Evolutionary conservation across 2,797 vertebrate species (phyloP).

Genomic region (Poeciliopsis gracilis): DNA sequence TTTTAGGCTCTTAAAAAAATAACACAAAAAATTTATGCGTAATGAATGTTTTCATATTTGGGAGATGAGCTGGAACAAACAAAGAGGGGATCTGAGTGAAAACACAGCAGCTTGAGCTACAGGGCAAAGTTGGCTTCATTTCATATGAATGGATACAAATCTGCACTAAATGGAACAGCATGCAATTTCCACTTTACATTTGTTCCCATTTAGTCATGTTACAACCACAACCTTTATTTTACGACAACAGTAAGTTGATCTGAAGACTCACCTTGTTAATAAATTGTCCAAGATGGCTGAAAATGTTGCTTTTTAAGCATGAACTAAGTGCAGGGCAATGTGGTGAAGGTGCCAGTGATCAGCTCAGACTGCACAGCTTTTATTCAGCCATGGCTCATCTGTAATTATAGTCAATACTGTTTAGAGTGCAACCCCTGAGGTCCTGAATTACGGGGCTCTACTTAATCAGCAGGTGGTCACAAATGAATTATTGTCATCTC

Average conservation of each 20-base stretch:
- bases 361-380: slow-evolving; percentile 28
- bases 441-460: not conserved
- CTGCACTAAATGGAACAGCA: not conserved
- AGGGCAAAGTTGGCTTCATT: not conserved
- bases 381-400: slow-evolving; percentile 43
- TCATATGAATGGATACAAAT: slow-evolving; percentile 11
- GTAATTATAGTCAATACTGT: slow-evolving; percentile 50
- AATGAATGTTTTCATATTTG: slow-evolving; percentile 51
- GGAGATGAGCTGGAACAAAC: slow-evolving; percentile 38
- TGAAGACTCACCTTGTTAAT: slow-evolving; percentile 15
- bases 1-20: slow-evolving; percentile 51
- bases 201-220: not conserved
- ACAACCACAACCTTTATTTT: not conserved
- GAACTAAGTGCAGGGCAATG: slow-evolving; percentile 27
- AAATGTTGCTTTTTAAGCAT: slow-evolving; percentile 21
- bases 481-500: slow-evolving; percentile 34
- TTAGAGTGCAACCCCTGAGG: slow-evolving; percentile 19
- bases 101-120: slow-evolving; percentile 8
- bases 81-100: slow-evolving; percentile 3
- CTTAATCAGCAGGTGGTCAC: slow-evolving; percentile 53
- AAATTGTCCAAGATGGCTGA: slow-evolving; percentile 16
- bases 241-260: not conserved
- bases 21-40: slow-evolving; percentile 25
- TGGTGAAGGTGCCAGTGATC: slow-evolving; percentile 23
- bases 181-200: not conserved